These are phyloP conservation scores for Eumacrocentrus americanus DNA, from an alignment of 2,888 invertebrate genomes.

Conservation along the genomic window DNA sequence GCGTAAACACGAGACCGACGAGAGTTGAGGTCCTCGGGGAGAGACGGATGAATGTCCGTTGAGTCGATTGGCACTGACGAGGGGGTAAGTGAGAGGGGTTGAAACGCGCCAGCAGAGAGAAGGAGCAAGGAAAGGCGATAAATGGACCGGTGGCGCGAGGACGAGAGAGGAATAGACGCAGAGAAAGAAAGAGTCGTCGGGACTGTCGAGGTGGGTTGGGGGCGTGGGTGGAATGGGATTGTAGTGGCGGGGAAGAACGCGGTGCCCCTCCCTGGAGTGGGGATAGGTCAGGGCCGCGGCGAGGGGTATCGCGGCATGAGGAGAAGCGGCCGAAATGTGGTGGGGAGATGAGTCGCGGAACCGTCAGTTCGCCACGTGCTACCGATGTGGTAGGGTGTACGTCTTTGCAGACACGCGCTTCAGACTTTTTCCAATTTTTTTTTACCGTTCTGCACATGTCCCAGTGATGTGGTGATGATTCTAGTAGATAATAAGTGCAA, in stretches of 20 bases:
- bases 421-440: slow-evolving; percentile 7
- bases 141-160: slow-evolving; percentile 9
- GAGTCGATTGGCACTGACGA: slow-evolving; percentile 20
- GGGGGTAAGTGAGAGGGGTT: slow-evolving; percentile 14
- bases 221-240: slow-evolving; percentile 59
- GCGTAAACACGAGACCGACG: neutral
- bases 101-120: slow-evolving; percentile 5
- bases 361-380: slow-evolving; percentile 62
- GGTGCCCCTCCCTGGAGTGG: slow-evolving; percentile 43
- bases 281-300: slow-evolving; percentile 49
- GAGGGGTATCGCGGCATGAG: slow-evolving; percentile 28
- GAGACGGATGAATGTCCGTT: slow-evolving; percentile 12
- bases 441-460: too few species aligned
- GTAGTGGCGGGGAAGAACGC: slow-evolving; percentile 34
- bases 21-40: too few species aligned
- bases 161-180: neutral
- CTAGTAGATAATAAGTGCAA: too few species aligned
- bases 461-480: too few species aligned
- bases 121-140: slow-evolving; percentile 1
- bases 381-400: slow-evolving; percentile 58
- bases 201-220: slow-evolving; percentile 51
- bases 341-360: slow-evolving; percentile 51
- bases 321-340: slow-evolving; percentile 34
- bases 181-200: slow-evolving; percentile 29
- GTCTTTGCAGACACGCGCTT: slow-evolving; percentile 34